phyloP scores from a whole-genome alignment of 2,113 vertebrate genomes.

The Nanorana parkeri region DNA sequence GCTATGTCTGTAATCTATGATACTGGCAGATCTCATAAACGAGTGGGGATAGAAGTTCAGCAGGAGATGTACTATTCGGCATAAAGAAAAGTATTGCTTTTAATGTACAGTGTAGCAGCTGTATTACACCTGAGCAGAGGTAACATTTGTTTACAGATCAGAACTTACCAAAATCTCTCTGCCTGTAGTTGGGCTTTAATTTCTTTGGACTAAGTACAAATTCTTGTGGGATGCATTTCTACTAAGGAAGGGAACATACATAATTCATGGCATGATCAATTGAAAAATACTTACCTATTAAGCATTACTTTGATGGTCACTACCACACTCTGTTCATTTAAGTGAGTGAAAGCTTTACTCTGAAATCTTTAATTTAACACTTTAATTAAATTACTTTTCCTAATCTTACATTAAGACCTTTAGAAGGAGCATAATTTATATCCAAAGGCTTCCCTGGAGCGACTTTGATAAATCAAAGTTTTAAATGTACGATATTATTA shows the following conservation, averaged over 20 bases:
- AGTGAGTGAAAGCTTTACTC: slow-evolving; percentile 49
- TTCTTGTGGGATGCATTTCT: background rate
- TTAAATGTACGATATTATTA: slow-evolving; percentile 53
- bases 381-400: slow-evolving; percentile 58
- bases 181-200: too few species aligned
- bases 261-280: background rate
- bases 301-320: slow-evolving; percentile 55
- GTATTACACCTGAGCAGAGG: too few species aligned
- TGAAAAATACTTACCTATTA: slow-evolving; percentile 44
- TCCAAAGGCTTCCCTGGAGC: slow-evolving; percentile 58
- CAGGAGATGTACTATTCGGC: too few species aligned
- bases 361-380: slow-evolving; percentile 21
- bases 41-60: too few species aligned
- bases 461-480: slow-evolving; percentile 49
- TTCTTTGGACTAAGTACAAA: too few species aligned
- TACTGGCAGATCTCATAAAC: too few species aligned
- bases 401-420: slow-evolving; percentile 46
- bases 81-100: too few species aligned
- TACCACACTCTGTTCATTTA: slow-evolving; percentile 53
- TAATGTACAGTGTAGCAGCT: too few species aligned
- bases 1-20: too few species aligned
- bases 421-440: slow-evolving; percentile 51
- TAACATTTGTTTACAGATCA: too few species aligned
- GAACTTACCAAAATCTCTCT: too few species aligned
- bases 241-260: background rate